phyloP scores from a whole-genome alignment of 2,113 vertebrate species.

The Trematomus loennbergii region DNA sequence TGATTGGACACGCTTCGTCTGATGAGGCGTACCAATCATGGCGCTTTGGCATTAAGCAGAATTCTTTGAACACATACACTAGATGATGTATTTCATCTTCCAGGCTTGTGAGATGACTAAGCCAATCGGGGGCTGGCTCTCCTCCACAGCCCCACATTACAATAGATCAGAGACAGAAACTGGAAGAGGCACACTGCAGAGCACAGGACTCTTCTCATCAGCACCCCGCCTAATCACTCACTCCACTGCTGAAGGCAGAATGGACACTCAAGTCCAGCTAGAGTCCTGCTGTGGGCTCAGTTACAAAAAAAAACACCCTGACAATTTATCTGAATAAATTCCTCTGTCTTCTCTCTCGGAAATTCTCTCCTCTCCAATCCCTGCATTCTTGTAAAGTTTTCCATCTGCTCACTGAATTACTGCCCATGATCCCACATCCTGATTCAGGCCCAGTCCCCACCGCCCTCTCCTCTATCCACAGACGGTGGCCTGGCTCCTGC shows the following conservation, averaged over 20 bases:
- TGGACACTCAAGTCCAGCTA: slow-evolving; percentile 14
- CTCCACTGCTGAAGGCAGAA: slow-evolving; percentile 36
- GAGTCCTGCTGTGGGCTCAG: slow-evolving; percentile 46
- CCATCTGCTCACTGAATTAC: slow-evolving; percentile 71
- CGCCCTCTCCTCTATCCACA: slow-evolving; percentile 35
- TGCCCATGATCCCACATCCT: slow-evolving; percentile 63
- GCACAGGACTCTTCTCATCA: slow-evolving; percentile 54
- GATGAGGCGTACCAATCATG: slow-evolving; percentile 40
- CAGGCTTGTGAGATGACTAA: slow-evolving; percentile 35
- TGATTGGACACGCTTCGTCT: slow-evolving; percentile 29
- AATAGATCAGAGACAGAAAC: slow-evolving; percentile 55
- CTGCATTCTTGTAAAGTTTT: slow-evolving; percentile 62
- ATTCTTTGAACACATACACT: slow-evolving; percentile 50
- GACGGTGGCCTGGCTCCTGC: slow-evolving; percentile 61
- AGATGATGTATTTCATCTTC: slow-evolving; percentile 65
- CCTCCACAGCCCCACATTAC: slow-evolving; percentile 52
- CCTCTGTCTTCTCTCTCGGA: slow-evolving; percentile 19
- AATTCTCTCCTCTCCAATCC: slow-evolving; percentile 12
- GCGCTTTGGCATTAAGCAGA: slow-evolving; percentile 35
- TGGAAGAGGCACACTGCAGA: slow-evolving; percentile 37
- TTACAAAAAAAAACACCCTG: slow-evolving; percentile 55
- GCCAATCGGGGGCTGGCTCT: slow-evolving; percentile 41
- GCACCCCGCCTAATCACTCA: slow-evolving; percentile 57
- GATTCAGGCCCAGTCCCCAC: slow-evolving; percentile 52
- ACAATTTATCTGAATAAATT: slow-evolving; percentile 53